Conservation (phyloP, 2,888 invertebrate species). For the Eristalinus aeneus region DNA sequence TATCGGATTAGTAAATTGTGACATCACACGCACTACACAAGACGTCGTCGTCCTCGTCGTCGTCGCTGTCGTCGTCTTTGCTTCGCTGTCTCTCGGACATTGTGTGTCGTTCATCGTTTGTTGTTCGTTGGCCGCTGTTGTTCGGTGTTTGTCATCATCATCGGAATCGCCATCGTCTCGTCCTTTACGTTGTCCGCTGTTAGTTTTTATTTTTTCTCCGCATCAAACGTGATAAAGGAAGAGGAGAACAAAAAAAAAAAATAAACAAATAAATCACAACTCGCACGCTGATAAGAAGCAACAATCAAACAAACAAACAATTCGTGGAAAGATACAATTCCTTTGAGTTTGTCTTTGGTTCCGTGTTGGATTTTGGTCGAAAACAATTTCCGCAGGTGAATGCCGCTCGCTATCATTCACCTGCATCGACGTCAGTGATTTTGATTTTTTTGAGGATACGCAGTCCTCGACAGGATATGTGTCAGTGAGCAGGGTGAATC, state of each 20-base stretch:
- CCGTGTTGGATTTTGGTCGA: neutral
- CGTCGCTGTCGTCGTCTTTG: neutral
- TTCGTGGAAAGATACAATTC: neutral
- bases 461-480: slow-evolving; percentile 31
- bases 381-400: slow-evolving; percentile 60
- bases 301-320: neutral
- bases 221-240: neutral
- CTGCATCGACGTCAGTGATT: slow-evolving; percentile 29
- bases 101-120: slow-evolving; percentile 16
- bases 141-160: neutral
- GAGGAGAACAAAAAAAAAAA: too few species aligned
- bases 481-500: slow-evolving; percentile 42
- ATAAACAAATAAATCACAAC: neutral
- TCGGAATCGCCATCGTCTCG: neutral
- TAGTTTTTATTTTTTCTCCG: neutral
- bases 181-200: neutral
- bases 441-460: slow-evolving; percentile 16
- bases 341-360: neutral
- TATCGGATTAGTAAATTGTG: slow-evolving; percentile 69
- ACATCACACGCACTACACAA: slow-evolving; percentile 64
- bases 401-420: slow-evolving; percentile 57
- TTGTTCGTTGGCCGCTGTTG: slow-evolving; percentile 39
- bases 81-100: slow-evolving; percentile 25
- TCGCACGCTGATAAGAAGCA: neutral
- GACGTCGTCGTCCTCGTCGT: slow-evolving; percentile 28